Base-by-base conservation (phyloP, 2,113 vertebrate species). In the Engystomops pustulosus region DNA sequence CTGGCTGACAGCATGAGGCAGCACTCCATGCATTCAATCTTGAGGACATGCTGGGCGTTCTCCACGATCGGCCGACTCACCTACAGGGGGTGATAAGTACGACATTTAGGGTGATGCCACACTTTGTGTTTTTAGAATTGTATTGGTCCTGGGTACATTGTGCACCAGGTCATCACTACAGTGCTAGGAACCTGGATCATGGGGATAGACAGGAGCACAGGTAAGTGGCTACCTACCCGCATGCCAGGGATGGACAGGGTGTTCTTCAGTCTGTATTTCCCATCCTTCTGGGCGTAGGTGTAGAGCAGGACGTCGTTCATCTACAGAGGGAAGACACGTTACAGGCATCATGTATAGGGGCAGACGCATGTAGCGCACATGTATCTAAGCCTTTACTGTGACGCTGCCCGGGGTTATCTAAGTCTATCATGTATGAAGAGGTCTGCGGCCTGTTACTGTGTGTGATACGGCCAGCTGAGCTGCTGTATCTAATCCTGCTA, bases 271-370 rank as follows among this genome's bases (percentile, higher is more conserved):
- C 91, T 92, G 90, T 99, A 99, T 90, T 97, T 99, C 34, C 98
- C 97, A 11, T 97, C 96, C 89, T 98, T 98, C 91, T 98, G 96
- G 69, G 98, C 98, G 86, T 94, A 97, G 0, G 98, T 99, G 89
- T 99, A 99, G 25, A 99, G 94, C 85, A 99, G 93, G 81, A 98
- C 89, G 17, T 99, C 98, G 12, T 95, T 99, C 96, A 99, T 99
- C 98, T 99, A 86, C 84, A 88, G 86, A 81, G 20, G 85, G 53
- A 53, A 68, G 18, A 51, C 27, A 53, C 15, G 14, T 41, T n/a
- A 41, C 38, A 6, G 38, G 5, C 38, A 41, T 5, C 15, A 3
- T 6, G n/a, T n/a, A n/a, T n/a, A n/a, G n/a, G n/a, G n/a, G n/a
- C n/a, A n/a, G n/a, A n/a, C n/a, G n/a, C n/a, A n/a, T n/a, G n/a